Evolutionary conservation across 2,797 vertebrate species (phyloP).

Genomic region (Trichosurus vulpecula): DNA sequence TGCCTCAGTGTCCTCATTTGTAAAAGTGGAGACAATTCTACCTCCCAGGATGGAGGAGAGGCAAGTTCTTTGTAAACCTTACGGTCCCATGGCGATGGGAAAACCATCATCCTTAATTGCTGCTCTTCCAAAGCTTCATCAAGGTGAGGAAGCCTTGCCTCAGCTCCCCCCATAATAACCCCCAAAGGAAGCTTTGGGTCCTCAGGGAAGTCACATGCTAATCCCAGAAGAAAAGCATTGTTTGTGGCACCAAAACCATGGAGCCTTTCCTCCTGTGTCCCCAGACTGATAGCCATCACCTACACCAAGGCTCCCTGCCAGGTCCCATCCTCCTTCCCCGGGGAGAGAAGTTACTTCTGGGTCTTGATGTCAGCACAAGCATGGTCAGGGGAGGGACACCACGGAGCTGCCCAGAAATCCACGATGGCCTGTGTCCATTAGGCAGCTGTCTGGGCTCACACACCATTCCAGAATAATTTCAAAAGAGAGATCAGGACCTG

Average conservation of each 20-base stretch:
- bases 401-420: background rate
- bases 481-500: background rate
- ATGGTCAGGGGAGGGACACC: background rate
- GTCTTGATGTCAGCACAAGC: background rate
- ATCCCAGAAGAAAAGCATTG: background rate
- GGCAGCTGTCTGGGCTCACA: background rate
- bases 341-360: background rate
- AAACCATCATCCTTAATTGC: background rate
- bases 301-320: background rate
- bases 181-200: background rate
- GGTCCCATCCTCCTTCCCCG: background rate
- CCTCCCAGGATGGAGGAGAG: background rate
- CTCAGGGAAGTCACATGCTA: background rate
- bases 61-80: background rate
- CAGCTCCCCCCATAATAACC: background rate
- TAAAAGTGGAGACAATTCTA: background rate
- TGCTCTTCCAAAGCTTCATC: background rate
- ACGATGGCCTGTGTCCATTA: background rate
- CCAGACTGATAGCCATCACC: background rate
- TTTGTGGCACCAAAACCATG: background rate
- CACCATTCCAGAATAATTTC: background rate
- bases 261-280: background rate
- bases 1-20: background rate
- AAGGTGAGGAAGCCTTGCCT: background rate
- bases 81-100: background rate